Evolutionary conservation across 1,140 invertebrate genomes (phyloP).

Genomic region (Homarus americanus): DNA sequence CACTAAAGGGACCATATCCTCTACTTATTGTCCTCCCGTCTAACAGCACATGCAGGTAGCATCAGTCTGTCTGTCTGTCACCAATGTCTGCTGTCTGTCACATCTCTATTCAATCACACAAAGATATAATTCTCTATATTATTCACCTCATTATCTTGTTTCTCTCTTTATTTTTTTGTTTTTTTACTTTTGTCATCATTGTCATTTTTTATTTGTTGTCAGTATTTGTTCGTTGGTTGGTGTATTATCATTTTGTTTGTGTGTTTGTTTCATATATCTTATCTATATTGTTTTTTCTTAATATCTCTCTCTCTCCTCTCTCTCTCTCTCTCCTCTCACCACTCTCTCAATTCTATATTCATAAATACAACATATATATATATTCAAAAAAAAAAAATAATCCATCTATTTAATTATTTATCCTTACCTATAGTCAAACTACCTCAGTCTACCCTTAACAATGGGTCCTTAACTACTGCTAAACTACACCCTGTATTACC

Average conservation of each 20-base stretch:
- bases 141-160: not conserved
- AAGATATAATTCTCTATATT: not conserved
- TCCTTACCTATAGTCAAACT: too few relatives aligned
- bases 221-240: not conserved
- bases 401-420: too few relatives aligned
- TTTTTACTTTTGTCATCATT: not conserved
- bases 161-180: not conserved
- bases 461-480: too few relatives aligned
- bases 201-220: not conserved
- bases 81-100: constrained; percentile 12
- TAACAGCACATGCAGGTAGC: constrained; percentile 51
- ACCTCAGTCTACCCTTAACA: too few relatives aligned
- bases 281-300: not conserved
- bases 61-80: constrained; percentile 46
- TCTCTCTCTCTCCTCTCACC: not conserved
- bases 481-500: too few relatives aligned
- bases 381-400: too few relatives aligned
- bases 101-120: not conserved
- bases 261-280: not conserved
- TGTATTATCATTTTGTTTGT: not conserved
- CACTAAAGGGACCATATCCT: constrained; percentile 53
- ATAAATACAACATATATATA: not conserved
- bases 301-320: constrained; percentile 18
- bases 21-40: constrained; percentile 43
- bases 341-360: not conserved